Percentiles rank a stretch among this genome's conserved stretches.
Evolutionary conservation across 2,113 vertebrate genomes (phyloP).

Genomic region (Pogonocichla stellata): DNA sequence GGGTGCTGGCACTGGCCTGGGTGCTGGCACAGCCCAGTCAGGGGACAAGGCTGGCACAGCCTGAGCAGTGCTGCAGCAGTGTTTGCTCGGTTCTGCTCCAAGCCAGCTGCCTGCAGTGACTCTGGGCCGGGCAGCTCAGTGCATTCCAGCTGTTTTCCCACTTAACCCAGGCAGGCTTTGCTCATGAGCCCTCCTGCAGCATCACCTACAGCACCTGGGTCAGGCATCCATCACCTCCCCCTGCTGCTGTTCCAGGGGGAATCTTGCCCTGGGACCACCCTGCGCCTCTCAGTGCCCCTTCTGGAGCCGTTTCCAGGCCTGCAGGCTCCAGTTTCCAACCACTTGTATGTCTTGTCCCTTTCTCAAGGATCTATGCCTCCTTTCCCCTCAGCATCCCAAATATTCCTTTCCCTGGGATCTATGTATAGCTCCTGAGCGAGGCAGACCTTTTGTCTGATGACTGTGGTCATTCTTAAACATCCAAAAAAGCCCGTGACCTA

Average conservation of each 20-base stretch:
- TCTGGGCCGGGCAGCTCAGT: not conserved
- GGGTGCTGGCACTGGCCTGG: not conserved
- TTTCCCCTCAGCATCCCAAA: not conserved
- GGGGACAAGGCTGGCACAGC: not conserved
- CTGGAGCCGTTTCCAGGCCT: not conserved
- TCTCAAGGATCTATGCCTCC: not conserved
- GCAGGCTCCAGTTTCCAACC: not conserved
- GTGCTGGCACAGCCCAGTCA: not conserved
- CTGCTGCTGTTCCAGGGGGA: not conserved
- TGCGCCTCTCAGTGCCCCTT: not conserved
- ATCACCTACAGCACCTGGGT: not conserved
- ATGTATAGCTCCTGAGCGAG: not conserved
- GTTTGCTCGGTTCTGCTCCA: not conserved
- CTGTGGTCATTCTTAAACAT: conserved; percentile 11
- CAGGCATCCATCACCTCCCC: not conserved
- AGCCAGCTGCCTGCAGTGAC: not conserved
- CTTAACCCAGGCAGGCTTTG: not conserved
- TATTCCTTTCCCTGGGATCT: not conserved
- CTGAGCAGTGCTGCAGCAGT: too few species aligned
- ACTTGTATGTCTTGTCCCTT: not conserved
- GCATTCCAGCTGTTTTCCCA: not conserved
- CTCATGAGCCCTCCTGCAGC: not conserved
- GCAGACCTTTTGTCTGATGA: not conserved
- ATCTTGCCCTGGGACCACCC: not conserved
- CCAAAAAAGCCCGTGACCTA: conserved; percentile 12